phyloP scores from a whole-genome alignment of 2,797 vertebrate genomes.

The Smutsia temminckii region DNA sequence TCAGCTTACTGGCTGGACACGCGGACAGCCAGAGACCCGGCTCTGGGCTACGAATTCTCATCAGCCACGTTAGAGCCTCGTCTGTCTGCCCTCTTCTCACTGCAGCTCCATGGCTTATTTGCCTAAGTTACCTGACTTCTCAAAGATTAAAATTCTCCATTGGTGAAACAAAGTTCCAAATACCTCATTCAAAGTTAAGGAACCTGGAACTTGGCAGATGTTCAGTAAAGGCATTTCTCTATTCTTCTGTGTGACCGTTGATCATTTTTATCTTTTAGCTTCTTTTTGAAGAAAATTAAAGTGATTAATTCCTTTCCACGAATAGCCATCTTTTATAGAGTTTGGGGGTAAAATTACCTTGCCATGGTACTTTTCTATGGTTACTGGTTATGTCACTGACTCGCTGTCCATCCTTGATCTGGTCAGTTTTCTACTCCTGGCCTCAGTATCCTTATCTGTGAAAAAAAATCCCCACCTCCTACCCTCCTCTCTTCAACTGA shows the following conservation, averaged over 20 bases:
- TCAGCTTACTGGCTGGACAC: background rate
- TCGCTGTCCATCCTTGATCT: background rate
- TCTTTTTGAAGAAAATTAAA: constrained; percentile 8
- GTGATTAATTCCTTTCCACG: background rate
- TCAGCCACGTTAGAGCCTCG: background rate
- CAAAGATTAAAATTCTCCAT: background rate
- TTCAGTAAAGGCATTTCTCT: background rate
- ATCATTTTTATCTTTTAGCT: background rate
- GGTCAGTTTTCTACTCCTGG: background rate
- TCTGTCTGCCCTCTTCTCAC: background rate
- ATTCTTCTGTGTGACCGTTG: background rate
- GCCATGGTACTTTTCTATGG: background rate
- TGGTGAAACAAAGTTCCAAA: background rate
- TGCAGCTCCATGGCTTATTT: background rate
- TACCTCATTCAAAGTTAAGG: background rate
- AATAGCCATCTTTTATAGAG: background rate
- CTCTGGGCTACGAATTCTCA: rapidly evolving
- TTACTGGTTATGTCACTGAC: background rate
- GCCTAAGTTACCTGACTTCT: background rate
- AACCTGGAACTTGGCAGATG: background rate
- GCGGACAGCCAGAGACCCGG: rapidly evolving
- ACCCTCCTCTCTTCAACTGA: background rate
- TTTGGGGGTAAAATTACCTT: background rate
- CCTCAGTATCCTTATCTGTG: background rate
- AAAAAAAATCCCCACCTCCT: background rate